A percentile compares a stretch with the other conserved stretches of the same genome.
Evolutionary conservation across 2,797 vertebrate species (phyloP).

Genomic region (Sebastes minor): DNA sequence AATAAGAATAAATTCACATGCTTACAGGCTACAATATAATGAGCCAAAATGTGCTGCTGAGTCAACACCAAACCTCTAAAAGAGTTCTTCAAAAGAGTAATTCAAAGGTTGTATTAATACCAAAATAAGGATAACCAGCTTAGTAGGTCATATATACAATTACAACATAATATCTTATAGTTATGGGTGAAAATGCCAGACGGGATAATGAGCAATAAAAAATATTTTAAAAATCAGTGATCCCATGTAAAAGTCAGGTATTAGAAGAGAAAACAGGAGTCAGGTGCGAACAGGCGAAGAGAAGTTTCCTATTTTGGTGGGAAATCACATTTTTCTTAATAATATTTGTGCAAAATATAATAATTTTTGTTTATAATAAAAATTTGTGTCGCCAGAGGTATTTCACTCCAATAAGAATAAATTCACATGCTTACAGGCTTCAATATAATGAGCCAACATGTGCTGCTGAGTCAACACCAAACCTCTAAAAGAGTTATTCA

Average conservation of each 20-base stretch:
- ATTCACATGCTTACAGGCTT: background rate
- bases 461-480: background rate
- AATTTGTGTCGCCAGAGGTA: background rate
- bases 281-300: slow-evolving; percentile 1
- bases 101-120: background rate
- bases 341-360: background rate
- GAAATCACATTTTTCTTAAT: background rate
- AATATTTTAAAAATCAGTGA: background rate
- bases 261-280: background rate
- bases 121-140: background rate
- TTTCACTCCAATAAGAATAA: background rate
- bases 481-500: background rate
- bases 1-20: background rate
- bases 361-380: background rate
- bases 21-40: background rate
- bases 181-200: background rate
- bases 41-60: background rate
- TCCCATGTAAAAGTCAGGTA: background rate
- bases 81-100: background rate
- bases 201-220: background rate
- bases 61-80: background rate
- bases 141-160: background rate
- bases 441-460: background rate
- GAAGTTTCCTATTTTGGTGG: background rate
- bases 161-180: background rate